Percentiles rank a stretch among this genome's conserved stretches.
phyloP scores from a whole-genome alignment of 2,797 vertebrate species.

The Hafferia zeledoni region DNA sequence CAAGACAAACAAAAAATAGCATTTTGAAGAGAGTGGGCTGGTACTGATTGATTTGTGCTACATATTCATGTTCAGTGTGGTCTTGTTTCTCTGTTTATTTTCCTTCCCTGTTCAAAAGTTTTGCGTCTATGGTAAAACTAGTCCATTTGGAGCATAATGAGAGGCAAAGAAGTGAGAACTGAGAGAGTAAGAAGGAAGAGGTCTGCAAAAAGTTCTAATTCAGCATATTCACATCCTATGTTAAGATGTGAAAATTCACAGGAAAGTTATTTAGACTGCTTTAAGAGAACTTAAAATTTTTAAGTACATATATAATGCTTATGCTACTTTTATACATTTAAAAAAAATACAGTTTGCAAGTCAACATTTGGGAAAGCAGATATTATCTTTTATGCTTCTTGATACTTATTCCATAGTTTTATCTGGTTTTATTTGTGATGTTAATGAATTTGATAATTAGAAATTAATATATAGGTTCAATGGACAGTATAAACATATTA shows the following conservation, averaged over 20 bases:
- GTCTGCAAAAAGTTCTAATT: not conserved
- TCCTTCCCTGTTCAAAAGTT: not conserved
- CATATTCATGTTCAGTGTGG: not conserved
- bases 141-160: not conserved
- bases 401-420: not conserved
- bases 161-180: not conserved
- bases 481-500: not conserved
- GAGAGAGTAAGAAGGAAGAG: not conserved
- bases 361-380: not conserved
- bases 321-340: not conserved
- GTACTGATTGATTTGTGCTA: not conserved
- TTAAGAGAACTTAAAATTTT: not conserved
- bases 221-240: not conserved
- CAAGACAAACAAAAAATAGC: not conserved
- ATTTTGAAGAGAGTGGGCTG: not conserved
- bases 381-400: not conserved
- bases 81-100: not conserved
- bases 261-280: not conserved
- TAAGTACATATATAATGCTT: not conserved
- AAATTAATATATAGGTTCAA: not conserved
- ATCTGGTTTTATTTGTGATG: not conserved
- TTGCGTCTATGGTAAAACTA: not conserved
- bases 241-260: not conserved
- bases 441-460: not conserved
- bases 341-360: not conserved